phyloP scores from a whole-genome alignment of 1,140 invertebrate species.

The Hypothenemus hampei region DNA sequence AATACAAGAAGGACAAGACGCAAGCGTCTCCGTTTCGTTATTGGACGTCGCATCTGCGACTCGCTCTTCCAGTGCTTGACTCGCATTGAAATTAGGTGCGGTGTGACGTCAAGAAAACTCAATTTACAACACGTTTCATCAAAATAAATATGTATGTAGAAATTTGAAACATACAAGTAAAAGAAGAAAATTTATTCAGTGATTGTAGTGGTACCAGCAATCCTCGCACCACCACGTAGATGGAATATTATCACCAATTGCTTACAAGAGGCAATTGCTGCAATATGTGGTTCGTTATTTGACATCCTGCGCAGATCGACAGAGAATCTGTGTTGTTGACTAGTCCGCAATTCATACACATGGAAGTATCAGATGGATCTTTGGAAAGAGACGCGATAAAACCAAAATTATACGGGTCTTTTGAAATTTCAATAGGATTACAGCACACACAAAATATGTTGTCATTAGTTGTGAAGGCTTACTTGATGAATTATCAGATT shows the following conservation, averaged over 20 bases:
- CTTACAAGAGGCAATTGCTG: no score
- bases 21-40: conserved; percentile 29
- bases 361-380: no score
- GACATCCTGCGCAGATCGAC: conserved; percentile 84
- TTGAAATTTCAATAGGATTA: no score
- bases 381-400: conserved; percentile 35
- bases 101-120: neutral
- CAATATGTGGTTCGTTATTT: no score
- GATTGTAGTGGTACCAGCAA: conserved; percentile 18
- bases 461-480: no score
- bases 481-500: no score
- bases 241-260: no score
- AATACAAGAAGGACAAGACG: conserved; percentile 41
- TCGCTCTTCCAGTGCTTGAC: conserved; percentile 6
- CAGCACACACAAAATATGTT: no score
- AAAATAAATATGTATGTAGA: no score
- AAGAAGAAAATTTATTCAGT: neutral
- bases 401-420: conserved; percentile 36
- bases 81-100: conserved; percentile 7
- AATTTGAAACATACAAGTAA: no score
- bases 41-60: conserved; percentile 30
- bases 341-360: conserved; percentile 68
- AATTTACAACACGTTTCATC: no score
- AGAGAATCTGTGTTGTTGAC: conserved; percentile 80
- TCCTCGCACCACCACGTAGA: conserved; percentile 86